Conservation (phyloP, 1,140 invertebrate species). For the Portunus trituberculatus region DNA sequence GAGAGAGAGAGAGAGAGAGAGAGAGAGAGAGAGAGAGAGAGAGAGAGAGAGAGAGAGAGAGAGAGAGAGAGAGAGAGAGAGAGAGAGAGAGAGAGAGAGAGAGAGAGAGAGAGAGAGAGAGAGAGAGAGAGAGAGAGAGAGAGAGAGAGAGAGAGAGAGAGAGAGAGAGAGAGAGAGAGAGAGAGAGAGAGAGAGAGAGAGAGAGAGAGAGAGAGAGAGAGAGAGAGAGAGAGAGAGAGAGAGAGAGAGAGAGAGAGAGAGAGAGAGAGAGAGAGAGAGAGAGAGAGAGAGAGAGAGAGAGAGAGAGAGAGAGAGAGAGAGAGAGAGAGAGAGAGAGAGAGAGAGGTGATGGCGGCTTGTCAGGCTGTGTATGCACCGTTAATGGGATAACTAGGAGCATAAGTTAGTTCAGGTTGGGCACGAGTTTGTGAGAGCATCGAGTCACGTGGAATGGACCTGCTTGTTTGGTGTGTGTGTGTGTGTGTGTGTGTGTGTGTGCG, state of each 20-base stretch:
- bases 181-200: background rate
- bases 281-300: background rate
- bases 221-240: background rate
- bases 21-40: too few relatives aligned
- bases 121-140: too few relatives aligned
- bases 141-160: too few relatives aligned
- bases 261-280: background rate
- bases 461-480: background rate
- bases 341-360: background rate
- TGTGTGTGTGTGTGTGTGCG: constrained; percentile 10
- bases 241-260: background rate
- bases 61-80: too few relatives aligned
- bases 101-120: too few relatives aligned
- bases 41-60: too few relatives aligned
- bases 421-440: background rate
- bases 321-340: background rate
- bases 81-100: too few relatives aligned
- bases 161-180: background rate
- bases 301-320: background rate
- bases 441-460: too few relatives aligned
- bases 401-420: background rate
- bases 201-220: background rate
- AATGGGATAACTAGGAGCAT: background rate
- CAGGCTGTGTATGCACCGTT: background rate
- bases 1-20: too few relatives aligned